phyloP scores from a whole-genome alignment of 2,797 vertebrate species.

The Pristis pectinata region DNA sequence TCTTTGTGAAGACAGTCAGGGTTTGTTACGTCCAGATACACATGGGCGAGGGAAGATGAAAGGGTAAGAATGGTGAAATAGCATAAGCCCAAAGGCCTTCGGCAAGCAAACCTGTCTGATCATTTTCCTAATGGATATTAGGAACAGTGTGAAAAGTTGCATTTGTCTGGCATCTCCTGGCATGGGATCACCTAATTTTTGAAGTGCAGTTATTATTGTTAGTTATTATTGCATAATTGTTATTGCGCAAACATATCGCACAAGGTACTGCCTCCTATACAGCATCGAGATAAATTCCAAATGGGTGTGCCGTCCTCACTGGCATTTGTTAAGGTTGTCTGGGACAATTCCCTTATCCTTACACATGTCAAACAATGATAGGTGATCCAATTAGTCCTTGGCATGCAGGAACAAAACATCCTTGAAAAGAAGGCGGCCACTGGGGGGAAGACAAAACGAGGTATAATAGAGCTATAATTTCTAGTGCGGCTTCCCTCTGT shows the following conservation, averaged over 20 bases:
- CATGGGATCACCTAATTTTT: neutral
- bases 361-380: neutral
- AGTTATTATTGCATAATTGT: too few species aligned
- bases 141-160: neutral
- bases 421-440: too few species aligned
- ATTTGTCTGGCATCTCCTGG: neutral
- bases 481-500: neutral
- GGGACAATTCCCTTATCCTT: neutral
- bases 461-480: too few species aligned
- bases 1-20: too few species aligned
- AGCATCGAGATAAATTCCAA: neutral
- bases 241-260: too few species aligned
- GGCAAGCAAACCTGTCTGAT: neutral
- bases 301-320: neutral
- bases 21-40: too few species aligned
- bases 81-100: neutral
- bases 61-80: too few species aligned
- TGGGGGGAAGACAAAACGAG: too few species aligned
- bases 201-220: neutral
- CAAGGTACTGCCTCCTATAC: too few species aligned
- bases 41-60: too few species aligned
- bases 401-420: too few species aligned
- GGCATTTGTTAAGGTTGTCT: neutral
- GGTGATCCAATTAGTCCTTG: neutral
- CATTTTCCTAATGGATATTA: neutral